A percentile compares a stretch with the other conserved stretches of the same genome.
These are phyloP conservation scores for Chromoteleia sp. DNA, from an alignment of 2,888 invertebrate genomes.

Conservation along the genomic window DNA sequence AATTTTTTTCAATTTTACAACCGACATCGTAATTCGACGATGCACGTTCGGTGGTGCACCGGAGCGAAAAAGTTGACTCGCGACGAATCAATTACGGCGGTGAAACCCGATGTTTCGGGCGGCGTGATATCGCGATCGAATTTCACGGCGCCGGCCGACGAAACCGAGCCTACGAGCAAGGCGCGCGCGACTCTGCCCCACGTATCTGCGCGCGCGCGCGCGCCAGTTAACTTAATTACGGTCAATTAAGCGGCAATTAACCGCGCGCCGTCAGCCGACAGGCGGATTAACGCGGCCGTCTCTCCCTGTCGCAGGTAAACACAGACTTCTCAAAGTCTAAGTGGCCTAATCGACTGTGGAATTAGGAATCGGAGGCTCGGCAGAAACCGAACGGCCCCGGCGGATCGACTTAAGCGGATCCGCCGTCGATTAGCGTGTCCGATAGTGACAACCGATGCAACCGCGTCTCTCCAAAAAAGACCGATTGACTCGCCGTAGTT, in stretches of 20 bases:
- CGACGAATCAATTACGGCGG: constrained; percentile 50
- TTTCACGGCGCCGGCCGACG: constrained; percentile 49
- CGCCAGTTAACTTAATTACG: constrained; percentile 80
- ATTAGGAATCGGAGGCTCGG: constrained; percentile 43
- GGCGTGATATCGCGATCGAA: constrained; percentile 49
- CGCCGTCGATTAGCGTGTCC: constrained; percentile 42
- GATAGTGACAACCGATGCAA: constrained; percentile 30
- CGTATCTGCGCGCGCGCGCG: constrained; percentile 70
- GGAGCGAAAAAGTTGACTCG: constrained; percentile 33
- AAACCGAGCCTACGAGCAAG: constrained; percentile 57
- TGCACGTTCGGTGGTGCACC: background rate
- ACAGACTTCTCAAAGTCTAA: constrained; percentile 59
- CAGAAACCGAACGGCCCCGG: constrained; percentile 29
- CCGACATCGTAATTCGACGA: constrained; percentile 12
- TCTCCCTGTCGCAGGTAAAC: constrained; percentile 58
- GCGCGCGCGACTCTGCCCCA: constrained; percentile 68
- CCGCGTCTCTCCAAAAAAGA: background rate
- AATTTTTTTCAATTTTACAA: too few relatives aligned
- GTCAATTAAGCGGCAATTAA: constrained; percentile 82
- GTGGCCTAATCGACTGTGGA: constrained; percentile 58
- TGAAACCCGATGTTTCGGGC: constrained; percentile 50
- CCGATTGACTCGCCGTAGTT: background rate
- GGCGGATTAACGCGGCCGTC: constrained; percentile 73
- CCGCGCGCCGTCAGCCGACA: constrained; percentile 71
- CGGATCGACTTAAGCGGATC: constrained; percentile 42